Evolutionary conservation across 2,113 vertebrate species (phyloP), one percentile per base, ranked within the genome.

Genomic region (Anas platyrhynchos): DNA sequence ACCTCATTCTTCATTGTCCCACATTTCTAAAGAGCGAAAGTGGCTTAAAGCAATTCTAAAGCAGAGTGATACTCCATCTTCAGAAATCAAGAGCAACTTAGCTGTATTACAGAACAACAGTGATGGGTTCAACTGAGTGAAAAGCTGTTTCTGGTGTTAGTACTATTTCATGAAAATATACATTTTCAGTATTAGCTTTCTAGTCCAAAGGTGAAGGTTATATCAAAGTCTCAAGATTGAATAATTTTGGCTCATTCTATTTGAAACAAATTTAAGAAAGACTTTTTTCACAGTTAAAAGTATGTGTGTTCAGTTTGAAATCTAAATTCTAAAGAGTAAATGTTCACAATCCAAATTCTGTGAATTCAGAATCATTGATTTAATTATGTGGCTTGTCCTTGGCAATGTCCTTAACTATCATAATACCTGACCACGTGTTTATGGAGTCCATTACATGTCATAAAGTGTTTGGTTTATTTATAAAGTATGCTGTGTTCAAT

Each of bases 21-120:
- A 58, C 67, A 44, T 92, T 93, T 93, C 77, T 87, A 89, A 92
- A 90, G 96, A 86, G 86, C 56, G 93, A 86, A 93, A 93, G 17
- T 36, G 61, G 77, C 58, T 95, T 84, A 87, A 69, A 86, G 90
- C 65, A 72, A 56, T 54, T 83, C 76, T n/a, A 79, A 58, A 81
- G 58, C 65, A 67, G 80, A 59, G 25, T 16, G 54, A 83, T 84
- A 62, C 34, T 92, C 74, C 77, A 72, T 81, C 79, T 82, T 32
- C 65, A 66, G 67, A 88, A 83, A 61, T 76, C 62, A 81, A 86
- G 86, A 82, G 38, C 71, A 89, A 71, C 11, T 87, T 58, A 75
- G 48, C 52, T 83, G 18, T 48, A 82, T 32, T 63, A 88, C 69
- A 88, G 52, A 80, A 26, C 75, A 88, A 6, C 22, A 3, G 62